Conservation (phyloP, 2,113 vertebrate species). For the Syrrhaptes paradoxus region DNA sequence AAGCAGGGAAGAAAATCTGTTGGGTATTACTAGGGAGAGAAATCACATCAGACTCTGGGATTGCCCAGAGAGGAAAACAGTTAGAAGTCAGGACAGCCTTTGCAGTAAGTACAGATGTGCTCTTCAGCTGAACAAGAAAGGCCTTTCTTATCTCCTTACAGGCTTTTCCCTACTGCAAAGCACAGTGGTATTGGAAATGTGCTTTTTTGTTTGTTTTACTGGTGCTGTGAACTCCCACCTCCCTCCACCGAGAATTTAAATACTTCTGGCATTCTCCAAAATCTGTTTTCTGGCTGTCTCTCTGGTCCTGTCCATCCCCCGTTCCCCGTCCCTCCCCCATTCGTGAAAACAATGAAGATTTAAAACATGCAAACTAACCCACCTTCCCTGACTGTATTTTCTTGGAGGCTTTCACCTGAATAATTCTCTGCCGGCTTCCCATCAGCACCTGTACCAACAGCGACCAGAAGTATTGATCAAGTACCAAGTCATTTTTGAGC, state of each 20-base stretch:
- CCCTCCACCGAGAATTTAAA: not conserved
- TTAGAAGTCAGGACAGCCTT: not conserved
- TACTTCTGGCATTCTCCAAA: not conserved
- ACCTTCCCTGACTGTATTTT: not conserved
- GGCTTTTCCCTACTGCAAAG: not conserved
- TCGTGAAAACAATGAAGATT: not conserved
- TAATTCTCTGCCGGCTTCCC: slow-evolving; percentile 9
- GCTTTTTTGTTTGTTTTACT: not conserved
- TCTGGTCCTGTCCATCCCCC: not conserved
- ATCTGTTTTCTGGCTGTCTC: not conserved
- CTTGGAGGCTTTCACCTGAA: not conserved
- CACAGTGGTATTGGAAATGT: not conserved
- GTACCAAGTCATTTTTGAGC: slow-evolving; percentile 22
- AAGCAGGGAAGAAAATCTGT: not conserved
- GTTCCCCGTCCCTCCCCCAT: not conserved
- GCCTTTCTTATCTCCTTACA: not conserved
- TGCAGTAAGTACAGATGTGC: not conserved
- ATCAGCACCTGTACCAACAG: slow-evolving; percentile 12
- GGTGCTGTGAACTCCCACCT: not conserved
- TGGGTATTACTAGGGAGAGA: slow-evolving; percentile 12
- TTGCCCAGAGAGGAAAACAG: not conserved
- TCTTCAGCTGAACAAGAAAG: slow-evolving; percentile 11
- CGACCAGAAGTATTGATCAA: slow-evolving; percentile 46
- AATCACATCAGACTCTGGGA: not conserved
- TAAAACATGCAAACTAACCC: not conserved